Base-by-base conservation (phyloP, 1,140 invertebrate species). In the Frieseomelitta varia region DNA sequence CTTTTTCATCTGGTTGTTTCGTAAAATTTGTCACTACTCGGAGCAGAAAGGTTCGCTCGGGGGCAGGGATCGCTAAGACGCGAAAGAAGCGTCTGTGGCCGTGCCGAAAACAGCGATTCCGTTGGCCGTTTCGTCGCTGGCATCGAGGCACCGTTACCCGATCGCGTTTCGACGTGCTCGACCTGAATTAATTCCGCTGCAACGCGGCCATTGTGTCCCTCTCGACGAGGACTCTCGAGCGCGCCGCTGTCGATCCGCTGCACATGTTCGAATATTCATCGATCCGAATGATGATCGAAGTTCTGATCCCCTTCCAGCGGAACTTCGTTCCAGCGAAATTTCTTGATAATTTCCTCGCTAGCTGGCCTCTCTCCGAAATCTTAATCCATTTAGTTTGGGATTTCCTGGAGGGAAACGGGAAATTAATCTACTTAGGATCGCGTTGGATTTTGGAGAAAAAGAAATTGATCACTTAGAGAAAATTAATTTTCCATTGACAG, bases 111-210 rank as follows among this genome's bases (percentile, higher is more conserved):
- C 76, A 85, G 39, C 39, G 39, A 84, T 85, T 85, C 56, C 34
- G 63, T 74, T 65, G 58, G 47, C 30, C 65, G 72, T 56, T 87
- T 84, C 67, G 74, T 69, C 56, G 56, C 30, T 67, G 47, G 47
- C 47, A 15, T 11, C 8, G 69, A n/a, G 77, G 75, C 68, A 81
- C 82, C 86, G 79, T 85, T 88, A 85, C 30, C 53, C 53, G 74
- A 68, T 58, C 39, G 74, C 27, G 75, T 58, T 51, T 53, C 34
- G 67, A 58, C 72, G 72, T 61, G 84, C 81, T 72, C 87, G 87
- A 88, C 87, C 87, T 82, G 84, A 88, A 88, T 88, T 85, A 88
- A 86, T 86, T 89, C 85, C 67, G 61, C 71, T 86, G 88, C 84
- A 89, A 88, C 77, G 80, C 65, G 72, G 67, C 79, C 87, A 88